Conservation (phyloP, 2,888 invertebrate genomes). For the Malacosoma neustria region DNA sequence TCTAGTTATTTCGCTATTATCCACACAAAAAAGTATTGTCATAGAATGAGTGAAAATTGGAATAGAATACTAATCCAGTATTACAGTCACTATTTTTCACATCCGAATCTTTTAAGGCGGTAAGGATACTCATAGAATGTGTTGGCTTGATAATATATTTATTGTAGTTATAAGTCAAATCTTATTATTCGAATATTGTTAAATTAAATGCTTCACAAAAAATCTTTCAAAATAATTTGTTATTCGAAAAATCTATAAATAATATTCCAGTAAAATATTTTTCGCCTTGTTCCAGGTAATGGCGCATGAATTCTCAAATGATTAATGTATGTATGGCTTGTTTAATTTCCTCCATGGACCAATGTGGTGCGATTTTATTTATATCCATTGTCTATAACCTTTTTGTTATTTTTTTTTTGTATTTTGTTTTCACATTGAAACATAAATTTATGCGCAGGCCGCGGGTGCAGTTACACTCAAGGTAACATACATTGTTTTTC, state of each 20-base stretch:
- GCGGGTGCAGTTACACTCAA: not conserved
- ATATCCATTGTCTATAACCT: conserved; percentile 5
- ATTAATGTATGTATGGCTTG: conserved; percentile 44
- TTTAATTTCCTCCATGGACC: conserved; percentile 37
- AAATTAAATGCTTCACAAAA: too few species aligned
- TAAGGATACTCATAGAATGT: too few species aligned
- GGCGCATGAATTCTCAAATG: conserved; percentile 40
- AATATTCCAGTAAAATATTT: conserved; percentile 17
- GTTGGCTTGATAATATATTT: too few species aligned
- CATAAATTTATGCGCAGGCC: not conserved
- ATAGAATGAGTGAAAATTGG: too few species aligned
- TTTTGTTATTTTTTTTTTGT: not conserved
- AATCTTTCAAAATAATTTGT: too few species aligned
- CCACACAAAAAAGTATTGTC: too few species aligned
- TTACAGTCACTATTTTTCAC: too few species aligned
- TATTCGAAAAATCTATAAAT: not conserved
- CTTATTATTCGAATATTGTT: too few species aligned
- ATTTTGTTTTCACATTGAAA: not conserved
- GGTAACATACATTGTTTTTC: not conserved
- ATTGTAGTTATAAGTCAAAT: too few species aligned
- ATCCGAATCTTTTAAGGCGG: too few species aligned
- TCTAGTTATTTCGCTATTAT: too few species aligned
- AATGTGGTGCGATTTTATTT: conserved; percentile 17
- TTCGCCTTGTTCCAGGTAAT: conserved; percentile 61
- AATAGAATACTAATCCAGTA: too few species aligned